Evolutionary conservation across 2,888 invertebrate genomes (phyloP).

Genomic region (Colostygia pectinataria): DNA sequence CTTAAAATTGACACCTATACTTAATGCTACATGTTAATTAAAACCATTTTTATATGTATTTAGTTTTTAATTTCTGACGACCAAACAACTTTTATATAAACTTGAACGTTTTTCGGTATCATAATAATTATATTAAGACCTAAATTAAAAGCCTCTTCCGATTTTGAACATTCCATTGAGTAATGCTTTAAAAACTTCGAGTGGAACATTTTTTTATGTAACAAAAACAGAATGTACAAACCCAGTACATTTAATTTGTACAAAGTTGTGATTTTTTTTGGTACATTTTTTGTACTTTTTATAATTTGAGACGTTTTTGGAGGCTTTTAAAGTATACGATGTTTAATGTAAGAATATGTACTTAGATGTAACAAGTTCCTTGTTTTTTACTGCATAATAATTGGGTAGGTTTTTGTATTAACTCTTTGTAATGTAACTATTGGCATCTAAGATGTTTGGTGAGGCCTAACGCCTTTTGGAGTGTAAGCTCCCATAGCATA

Average conservation of each 20-base stretch:
- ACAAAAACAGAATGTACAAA: slow-evolving; percentile 46
- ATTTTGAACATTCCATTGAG: slow-evolving; percentile 23
- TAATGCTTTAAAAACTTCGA: slow-evolving; percentile 29
- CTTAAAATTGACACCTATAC: too few relatives aligned
- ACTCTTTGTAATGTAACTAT: slow-evolving; percentile 42
- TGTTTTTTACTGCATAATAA: slow-evolving; percentile 58
- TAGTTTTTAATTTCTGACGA: too few relatives aligned
- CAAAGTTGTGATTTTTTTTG: slow-evolving; percentile 63
- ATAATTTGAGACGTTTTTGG: slow-evolving; percentile 71
- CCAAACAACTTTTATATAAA: too few relatives aligned
- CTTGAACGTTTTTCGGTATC: not conserved
- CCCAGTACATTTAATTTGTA: slow-evolving; percentile 52
- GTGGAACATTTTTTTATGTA: slow-evolving; percentile 21
- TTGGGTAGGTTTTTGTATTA: slow-evolving; percentile 60
- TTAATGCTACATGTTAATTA: too few relatives aligned
- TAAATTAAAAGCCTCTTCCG: slow-evolving; percentile 34
- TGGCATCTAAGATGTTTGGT: slow-evolving; percentile 45
- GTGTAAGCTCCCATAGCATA: slow-evolving; percentile 39
- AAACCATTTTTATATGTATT: too few relatives aligned
- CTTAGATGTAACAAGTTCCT: slow-evolving; percentile 80
- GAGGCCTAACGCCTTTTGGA: slow-evolving; percentile 45
- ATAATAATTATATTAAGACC: not conserved
- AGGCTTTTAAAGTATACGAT: slow-evolving; percentile 82
- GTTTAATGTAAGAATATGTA: slow-evolving; percentile 77
- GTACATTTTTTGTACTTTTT: slow-evolving; percentile 61